Evolutionary conservation across 2,888 invertebrate genomes (phyloP).

Genomic region (Nomada goodeniana): DNA sequence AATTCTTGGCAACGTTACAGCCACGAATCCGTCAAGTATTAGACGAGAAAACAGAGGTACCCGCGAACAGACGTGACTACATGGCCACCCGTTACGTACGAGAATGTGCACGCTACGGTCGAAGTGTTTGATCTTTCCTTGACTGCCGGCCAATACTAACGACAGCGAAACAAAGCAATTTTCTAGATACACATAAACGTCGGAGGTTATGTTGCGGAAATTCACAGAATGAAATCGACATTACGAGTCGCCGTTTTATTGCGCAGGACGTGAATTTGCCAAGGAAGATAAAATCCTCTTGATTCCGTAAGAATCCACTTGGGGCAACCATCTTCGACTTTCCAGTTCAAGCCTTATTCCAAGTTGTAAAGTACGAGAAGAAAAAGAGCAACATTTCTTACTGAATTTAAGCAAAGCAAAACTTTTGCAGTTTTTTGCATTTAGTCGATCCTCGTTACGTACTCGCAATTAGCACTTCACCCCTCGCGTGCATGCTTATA

Average conservation of each 20-base stretch:
- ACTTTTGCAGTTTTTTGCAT: no score
- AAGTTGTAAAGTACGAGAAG: no score
- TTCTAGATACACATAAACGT: slow-evolving; percentile 18
- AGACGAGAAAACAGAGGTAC: slow-evolving; percentile 31
- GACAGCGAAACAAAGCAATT: slow-evolving; percentile 34
- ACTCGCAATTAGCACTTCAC: no score
- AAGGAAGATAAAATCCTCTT: neutral
- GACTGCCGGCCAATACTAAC: slow-evolving; percentile 53
- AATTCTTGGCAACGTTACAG: slow-evolving; percentile 58
- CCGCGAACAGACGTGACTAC: slow-evolving; percentile 32
- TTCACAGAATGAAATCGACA: neutral
- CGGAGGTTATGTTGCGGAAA: slow-evolving; percentile 2
- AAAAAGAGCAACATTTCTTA: no score
- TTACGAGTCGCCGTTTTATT: neutral
- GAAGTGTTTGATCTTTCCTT: slow-evolving; percentile 55
- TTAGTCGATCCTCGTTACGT: no score
- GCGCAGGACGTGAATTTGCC: neutral
- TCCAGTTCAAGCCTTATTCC: neutral
- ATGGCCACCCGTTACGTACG: slow-evolving; percentile 41
- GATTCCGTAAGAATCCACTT: neutral
- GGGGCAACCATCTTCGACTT: neutral
- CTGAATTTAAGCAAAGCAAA: no score
- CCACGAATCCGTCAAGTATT: slow-evolving; percentile 34
- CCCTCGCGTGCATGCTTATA: no score
- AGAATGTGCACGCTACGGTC: slow-evolving; percentile 20